A percentile compares a stretch with the other conserved stretches of the same genome.
These are phyloP conservation scores for Eubasilissa regina DNA, from an alignment of 1,140 invertebrate species.

Conservation along the genomic window DNA sequence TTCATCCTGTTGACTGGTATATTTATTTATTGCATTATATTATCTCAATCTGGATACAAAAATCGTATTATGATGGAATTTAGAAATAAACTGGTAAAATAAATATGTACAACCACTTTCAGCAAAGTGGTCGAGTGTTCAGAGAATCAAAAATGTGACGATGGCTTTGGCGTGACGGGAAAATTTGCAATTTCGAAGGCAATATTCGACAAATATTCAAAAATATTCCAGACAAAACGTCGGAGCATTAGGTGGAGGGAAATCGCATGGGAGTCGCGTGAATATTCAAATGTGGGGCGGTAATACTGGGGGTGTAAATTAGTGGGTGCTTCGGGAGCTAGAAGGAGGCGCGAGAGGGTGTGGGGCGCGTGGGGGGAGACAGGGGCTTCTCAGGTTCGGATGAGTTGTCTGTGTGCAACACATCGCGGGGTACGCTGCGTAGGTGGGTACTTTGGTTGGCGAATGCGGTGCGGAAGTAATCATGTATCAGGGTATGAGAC, in stretches of 20 bases:
- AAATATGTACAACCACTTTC: no score
- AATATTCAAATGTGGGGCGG: conserved; percentile 44
- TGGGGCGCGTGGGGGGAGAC: not conserved
- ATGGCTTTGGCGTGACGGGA: not conserved
- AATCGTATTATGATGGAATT: no score
- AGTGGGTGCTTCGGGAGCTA: conserved; percentile 34
- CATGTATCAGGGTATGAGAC: not conserved
- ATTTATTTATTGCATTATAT: no score
- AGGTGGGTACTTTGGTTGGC: conserved; percentile 21
- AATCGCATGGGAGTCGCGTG: conserved; percentile 33
- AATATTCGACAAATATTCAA: conserved; percentile 35
- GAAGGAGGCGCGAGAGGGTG: conserved; percentile 3
- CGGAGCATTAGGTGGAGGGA: conserved; percentile 10
- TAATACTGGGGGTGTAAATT: conserved; percentile 44
- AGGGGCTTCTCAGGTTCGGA: conserved; percentile 1
- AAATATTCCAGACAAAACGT: conserved; percentile 31
- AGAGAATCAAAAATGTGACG: conserved; percentile 8
- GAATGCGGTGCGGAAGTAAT: conserved; percentile 5
- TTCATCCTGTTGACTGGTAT: no score
- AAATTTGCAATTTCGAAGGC: conserved; percentile 23
- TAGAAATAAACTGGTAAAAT: no score
- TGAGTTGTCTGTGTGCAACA: conserved; percentile 2
- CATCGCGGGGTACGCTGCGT: conserved; percentile 5
- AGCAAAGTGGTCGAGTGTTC: conserved; percentile 4
- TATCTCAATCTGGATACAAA: no score